Evolutionary conservation across 2,797 vertebrate species (phyloP).

Genomic region (Falco novaeseelandiae): DNA sequence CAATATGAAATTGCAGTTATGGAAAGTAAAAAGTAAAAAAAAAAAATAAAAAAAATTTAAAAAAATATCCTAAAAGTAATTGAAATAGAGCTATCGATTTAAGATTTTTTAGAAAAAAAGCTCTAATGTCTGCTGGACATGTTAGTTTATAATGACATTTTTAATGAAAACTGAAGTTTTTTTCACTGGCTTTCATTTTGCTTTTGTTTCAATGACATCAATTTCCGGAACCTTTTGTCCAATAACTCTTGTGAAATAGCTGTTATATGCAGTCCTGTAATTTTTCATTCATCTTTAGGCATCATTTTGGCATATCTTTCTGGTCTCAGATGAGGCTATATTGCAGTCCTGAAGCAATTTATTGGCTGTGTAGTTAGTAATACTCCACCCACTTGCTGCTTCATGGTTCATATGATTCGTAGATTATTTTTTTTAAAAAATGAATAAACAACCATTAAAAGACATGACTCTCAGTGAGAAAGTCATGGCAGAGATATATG

Average conservation of each 20-base stretch:
- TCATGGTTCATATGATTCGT: background rate
- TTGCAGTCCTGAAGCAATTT: background rate
- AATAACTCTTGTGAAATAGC: background rate
- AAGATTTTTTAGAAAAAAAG: background rate
- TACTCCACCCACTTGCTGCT: background rate
- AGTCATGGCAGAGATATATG: background rate
- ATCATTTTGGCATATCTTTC: background rate
- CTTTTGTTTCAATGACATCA: background rate
- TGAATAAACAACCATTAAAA: background rate
- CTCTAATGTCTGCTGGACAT: rapidly evolving
- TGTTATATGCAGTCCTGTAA: background rate
- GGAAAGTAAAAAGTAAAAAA: background rate
- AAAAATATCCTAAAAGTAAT: rapidly evolving
- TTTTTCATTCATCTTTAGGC: background rate
- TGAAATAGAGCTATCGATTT: background rate
- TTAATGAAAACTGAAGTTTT: background rate
- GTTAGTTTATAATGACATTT: background rate
- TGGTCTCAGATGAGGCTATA: background rate
- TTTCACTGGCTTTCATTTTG: rapidly evolving
- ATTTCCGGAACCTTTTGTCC: rapidly evolving
- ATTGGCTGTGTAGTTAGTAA: background rate
- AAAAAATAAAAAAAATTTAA: too few relatives aligned
- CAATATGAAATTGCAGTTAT: background rate
- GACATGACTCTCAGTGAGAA: background rate
- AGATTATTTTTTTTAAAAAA: background rate